A percentile compares a stretch with the other conserved stretches of the same genome.
These are phyloP conservation scores for Amphiduros pacificus DNA, from an alignment of 2,888 invertebrate species.

Conservation along the genomic window DNA sequence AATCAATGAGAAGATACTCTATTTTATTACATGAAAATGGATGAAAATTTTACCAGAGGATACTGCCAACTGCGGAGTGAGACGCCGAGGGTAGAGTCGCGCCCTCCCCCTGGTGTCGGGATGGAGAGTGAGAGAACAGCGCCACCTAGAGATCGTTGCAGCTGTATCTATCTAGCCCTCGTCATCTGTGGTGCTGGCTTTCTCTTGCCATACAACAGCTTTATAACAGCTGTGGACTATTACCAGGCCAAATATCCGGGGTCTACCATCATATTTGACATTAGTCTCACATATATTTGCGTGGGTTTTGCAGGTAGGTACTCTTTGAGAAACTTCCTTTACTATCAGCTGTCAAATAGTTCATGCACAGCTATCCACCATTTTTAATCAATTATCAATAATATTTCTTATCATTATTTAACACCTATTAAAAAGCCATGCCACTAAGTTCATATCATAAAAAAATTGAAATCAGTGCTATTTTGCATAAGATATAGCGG, in stretches of 20 bases:
- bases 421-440: no score
- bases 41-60: slow-evolving; percentile 23
- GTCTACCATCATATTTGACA: slow-evolving; percentile 85
- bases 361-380: no score
- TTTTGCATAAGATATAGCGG: no score
- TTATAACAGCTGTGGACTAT: slow-evolving; percentile 91
- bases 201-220: slow-evolving; percentile 89
- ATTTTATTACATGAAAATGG: no score
- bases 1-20: no score
- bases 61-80: slow-evolving; percentile 22
- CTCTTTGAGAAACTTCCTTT: no score
- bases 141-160: slow-evolving; percentile 61
- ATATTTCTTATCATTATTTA: no score
- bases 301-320: slow-evolving; percentile 85
- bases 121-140: slow-evolving; percentile 7
- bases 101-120: slow-evolving; percentile 3
- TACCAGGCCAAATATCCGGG: slow-evolving; percentile 73
- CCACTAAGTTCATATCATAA: no score
- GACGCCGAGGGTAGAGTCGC: slow-evolving; percentile 7
- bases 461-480: no score
- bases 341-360: no score
- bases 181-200: slow-evolving; percentile 87
- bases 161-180: slow-evolving; percentile 74
- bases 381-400: no score
- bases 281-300: slow-evolving; percentile 89